Conservation (phyloP, 2,797 vertebrate species). For the Cirrhinus mrigala region DNA sequence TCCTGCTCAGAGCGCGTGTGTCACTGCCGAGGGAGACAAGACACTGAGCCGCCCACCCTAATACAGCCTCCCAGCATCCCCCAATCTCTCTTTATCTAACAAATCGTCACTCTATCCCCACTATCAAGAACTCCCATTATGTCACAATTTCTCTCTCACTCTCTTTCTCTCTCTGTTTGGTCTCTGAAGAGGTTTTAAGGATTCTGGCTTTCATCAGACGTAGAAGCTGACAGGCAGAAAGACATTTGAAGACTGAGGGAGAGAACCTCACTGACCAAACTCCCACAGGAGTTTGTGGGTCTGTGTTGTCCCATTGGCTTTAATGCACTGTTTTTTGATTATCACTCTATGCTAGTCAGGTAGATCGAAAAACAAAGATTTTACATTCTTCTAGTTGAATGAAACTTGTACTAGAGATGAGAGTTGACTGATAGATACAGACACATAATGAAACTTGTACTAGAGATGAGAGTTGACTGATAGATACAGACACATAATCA, state of each 20-base stretch:
- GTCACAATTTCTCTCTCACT: conserved; percentile 7
- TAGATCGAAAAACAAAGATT: neutral
- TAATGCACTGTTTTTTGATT: neutral
- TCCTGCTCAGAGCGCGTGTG: conserved; percentile 22
- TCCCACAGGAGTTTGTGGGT: neutral
- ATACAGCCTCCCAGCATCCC: conserved; percentile 7
- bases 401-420: neutral
- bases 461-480: neutral
- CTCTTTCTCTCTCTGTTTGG: neutral
- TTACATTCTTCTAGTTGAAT: conserved; percentile 19
- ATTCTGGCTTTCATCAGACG: conserved; percentile 15
- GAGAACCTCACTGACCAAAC: neutral
- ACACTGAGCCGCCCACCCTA: conserved; percentile 7
- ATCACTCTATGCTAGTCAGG: neutral
- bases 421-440: conserved; percentile 8
- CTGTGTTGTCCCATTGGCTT: neutral
- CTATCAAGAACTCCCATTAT: conserved; percentile 25
- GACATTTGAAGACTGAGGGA: conserved; percentile 10
- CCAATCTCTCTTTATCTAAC: conserved; percentile 27
- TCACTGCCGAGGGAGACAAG: conserved; percentile 4
- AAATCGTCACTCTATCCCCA: neutral
- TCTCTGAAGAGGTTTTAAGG: conserved; percentile 13
- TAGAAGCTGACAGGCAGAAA: conserved; percentile 23
- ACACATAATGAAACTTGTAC: conserved; percentile 14
- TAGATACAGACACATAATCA: conserved; percentile 29